Conservation (phyloP, 2,113 vertebrate genomes). For the Dasyurus viverrinus region DNA sequence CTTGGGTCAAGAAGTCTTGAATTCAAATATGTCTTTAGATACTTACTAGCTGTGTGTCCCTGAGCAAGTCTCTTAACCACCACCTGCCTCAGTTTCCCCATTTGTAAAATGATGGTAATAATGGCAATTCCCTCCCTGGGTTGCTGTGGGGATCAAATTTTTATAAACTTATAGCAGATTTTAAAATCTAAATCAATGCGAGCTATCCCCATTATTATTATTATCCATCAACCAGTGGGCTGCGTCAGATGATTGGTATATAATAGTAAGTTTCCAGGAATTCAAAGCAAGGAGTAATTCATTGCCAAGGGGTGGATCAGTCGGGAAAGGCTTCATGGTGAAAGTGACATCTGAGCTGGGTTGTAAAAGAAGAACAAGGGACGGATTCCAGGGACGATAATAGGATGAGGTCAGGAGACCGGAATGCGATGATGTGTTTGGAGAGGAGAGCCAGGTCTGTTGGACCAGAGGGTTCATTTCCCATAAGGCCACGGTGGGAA, state of each 20-base stretch:
- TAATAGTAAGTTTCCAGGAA: background rate
- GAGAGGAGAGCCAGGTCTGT: background rate
- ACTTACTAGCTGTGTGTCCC: background rate
- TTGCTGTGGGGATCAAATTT: background rate
- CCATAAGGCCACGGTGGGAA: background rate
- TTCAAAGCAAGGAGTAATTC: background rate
- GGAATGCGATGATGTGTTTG: background rate
- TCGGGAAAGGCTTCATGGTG: slow-evolving; percentile 5
- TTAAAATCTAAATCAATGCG: background rate
- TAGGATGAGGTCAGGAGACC: background rate
- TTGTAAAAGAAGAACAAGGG: background rate
- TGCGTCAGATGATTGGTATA: background rate
- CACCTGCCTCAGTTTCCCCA: background rate
- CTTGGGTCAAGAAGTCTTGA: background rate
- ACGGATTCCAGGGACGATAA: background rate
- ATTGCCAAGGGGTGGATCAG: background rate
- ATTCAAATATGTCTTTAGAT: background rate
- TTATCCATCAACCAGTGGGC: background rate
- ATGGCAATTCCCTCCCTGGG: background rate
- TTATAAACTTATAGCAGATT: background rate
- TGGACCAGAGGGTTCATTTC: background rate
- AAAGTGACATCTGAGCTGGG: too few relatives aligned
- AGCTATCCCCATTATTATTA: background rate
- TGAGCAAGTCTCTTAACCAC: background rate
- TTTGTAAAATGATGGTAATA: background rate